phyloP scores from a whole-genome alignment of 1,140 invertebrate genomes.

The Holotrichia oblita region DNA sequence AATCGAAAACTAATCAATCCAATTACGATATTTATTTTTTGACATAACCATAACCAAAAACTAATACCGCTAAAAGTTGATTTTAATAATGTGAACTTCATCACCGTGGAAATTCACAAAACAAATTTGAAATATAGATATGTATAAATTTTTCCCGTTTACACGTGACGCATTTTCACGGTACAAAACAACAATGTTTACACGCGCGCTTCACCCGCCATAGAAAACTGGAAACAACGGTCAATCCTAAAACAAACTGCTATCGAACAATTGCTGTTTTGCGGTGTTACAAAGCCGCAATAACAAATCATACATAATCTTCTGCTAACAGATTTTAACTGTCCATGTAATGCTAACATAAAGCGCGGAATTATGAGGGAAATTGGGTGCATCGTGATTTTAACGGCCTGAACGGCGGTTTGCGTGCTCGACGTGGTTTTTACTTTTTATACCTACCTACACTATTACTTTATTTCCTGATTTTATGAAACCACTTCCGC shows the following conservation, averaged over 20 bases:
- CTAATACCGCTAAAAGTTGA: conserved; percentile 12
- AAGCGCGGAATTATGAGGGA: conserved; percentile 59
- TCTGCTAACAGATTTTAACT: conserved; percentile 61
- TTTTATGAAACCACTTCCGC: conserved; percentile 23
- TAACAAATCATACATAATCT: conserved; percentile 61
- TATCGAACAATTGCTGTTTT: conserved; percentile 48
- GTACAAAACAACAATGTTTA: neutral
- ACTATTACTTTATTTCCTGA: conserved; percentile 41
- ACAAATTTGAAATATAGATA: conserved; percentile 3
- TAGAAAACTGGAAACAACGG: conserved; percentile 32
- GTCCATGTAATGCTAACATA: conserved; percentile 60
- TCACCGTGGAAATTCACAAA: neutral
- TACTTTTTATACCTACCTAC: conserved; percentile 52
- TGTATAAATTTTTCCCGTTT: conserved; percentile 11
- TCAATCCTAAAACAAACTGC: conserved; percentile 39
- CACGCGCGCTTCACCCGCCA: neutral
- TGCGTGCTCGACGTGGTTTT: conserved; percentile 54
- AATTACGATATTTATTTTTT: neutral
- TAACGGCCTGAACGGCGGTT: conserved; percentile 54
- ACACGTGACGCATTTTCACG: conserved; percentile 9
- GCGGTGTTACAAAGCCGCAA: conserved; percentile 58
- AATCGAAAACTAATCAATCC: conserved; percentile 8
- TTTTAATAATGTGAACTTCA: neutral
- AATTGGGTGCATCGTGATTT: conserved; percentile 58
- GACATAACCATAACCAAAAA: neutral